These are phyloP conservation scores for Philotrypesis tridentata DNA, from an alignment of 1,140 invertebrate species.

Conservation along the genomic window DNA sequence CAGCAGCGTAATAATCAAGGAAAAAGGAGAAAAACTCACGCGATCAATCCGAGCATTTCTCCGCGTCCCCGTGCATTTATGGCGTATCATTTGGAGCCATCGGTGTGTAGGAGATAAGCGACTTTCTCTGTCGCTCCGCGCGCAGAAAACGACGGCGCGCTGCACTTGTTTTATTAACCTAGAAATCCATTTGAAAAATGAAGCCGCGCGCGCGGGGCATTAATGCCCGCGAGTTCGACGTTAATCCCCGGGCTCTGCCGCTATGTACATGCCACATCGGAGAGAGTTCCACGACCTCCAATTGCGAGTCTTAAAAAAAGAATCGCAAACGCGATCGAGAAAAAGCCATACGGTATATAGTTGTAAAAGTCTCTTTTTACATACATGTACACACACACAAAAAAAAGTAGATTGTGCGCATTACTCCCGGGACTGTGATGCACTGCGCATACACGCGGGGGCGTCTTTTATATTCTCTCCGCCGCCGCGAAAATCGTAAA, in stretches of 20 bases:
- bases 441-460: no score
- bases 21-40: background rate
- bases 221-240: no score
- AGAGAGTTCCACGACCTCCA: background rate
- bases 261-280: no score
- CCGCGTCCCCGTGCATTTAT: background rate
- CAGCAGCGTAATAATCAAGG: background rate
- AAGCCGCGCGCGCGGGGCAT: no score
- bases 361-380: no score
- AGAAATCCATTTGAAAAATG: background rate
- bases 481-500: background rate
- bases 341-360: no score
- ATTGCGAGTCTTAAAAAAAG: background rate
- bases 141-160: no score
- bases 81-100: background rate
- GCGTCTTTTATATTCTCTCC: background rate
- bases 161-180: constrained; percentile 1
- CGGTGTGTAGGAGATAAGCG: background rate
- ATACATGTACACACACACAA: background rate
- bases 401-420: background rate
- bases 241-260: no score
- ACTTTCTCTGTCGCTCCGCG: background rate
- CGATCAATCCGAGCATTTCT: background rate
- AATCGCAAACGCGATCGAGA: background rate
- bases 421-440: background rate